Conservation (phyloP, 2,797 vertebrate species). For the Orestias chungarensis region DNA sequence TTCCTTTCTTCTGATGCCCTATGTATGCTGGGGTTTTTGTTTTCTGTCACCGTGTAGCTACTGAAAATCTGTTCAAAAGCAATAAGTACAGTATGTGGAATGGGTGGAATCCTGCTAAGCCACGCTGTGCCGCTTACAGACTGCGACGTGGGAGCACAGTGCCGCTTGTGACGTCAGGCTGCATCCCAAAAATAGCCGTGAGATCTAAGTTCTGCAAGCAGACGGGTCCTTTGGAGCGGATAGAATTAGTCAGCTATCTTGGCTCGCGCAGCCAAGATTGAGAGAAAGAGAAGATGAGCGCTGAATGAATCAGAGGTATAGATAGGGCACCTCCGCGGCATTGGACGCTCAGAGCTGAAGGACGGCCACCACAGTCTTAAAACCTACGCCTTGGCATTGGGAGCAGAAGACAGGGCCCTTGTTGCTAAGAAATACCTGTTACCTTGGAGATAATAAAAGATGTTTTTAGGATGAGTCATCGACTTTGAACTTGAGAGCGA, state of each 20-base stretch:
- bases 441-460: constrained; percentile 67
- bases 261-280: constrained; percentile 55
- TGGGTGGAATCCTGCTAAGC: constrained; percentile 38
- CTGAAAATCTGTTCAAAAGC: constrained; percentile 1
- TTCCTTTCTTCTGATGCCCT: constrained; percentile 3
- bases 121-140: constrained; percentile 45
- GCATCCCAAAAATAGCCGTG: constrained; percentile 72
- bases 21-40: constrained; percentile 9
- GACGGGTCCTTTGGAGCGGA: constrained; percentile 64
- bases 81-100: constrained; percentile 15
- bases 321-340: constrained; percentile 47
- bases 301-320: constrained; percentile 66
- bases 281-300: constrained; percentile 57
- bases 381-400: constrained; percentile 57
- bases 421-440: constrained; percentile 79
- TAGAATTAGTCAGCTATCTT: constrained; percentile 73
- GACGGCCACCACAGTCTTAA: constrained; percentile 48
- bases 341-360: constrained; percentile 48
- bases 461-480: constrained; percentile 69
- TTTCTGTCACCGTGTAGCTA: background rate
- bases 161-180: constrained; percentile 58
- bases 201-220: constrained; percentile 69
- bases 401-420: constrained; percentile 56
- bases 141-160: constrained; percentile 50
- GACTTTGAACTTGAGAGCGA: constrained; percentile 49